These are phyloP conservation scores for Fabriciana adippe DNA, from an alignment of 2,888 invertebrate species.

Conservation along the genomic window DNA sequence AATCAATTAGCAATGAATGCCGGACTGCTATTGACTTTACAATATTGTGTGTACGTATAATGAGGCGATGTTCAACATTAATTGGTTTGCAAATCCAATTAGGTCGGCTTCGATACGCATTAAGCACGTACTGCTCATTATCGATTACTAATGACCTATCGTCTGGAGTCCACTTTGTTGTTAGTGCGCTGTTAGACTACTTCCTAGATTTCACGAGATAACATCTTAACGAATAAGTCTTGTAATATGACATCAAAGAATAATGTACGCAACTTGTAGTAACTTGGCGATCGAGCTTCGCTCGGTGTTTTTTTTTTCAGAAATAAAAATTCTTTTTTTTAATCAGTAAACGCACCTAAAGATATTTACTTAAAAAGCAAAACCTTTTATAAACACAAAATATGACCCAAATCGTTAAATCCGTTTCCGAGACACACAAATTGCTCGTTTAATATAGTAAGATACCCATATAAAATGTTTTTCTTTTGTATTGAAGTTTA, in stretches of 20 bases:
- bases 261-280: not conserved
- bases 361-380: too few species aligned
- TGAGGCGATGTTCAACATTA: constrained; percentile 72
- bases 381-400: too few species aligned
- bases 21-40: constrained; percentile 63
- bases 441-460: too few species aligned
- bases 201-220: not conserved
- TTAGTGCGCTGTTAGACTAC: constrained; percentile 4
- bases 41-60: constrained; percentile 65
- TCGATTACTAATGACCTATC: constrained; percentile 70
- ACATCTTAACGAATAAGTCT: not conserved
- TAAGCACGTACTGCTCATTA: constrained; percentile 74
- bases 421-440: too few species aligned
- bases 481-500: too few species aligned
- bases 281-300: too few species aligned
- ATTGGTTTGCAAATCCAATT: constrained; percentile 80
- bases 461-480: too few species aligned
- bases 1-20: constrained; percentile 67
- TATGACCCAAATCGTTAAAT: too few species aligned
- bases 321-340: too few species aligned
- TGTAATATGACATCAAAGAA: not conserved
- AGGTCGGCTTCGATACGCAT: constrained; percentile 66
- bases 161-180: constrained; percentile 47
- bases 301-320: too few species aligned
- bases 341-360: too few species aligned